Conservation (phyloP, 2,113 vertebrate genomes). For the Leucopsar rothschildi region DNA sequence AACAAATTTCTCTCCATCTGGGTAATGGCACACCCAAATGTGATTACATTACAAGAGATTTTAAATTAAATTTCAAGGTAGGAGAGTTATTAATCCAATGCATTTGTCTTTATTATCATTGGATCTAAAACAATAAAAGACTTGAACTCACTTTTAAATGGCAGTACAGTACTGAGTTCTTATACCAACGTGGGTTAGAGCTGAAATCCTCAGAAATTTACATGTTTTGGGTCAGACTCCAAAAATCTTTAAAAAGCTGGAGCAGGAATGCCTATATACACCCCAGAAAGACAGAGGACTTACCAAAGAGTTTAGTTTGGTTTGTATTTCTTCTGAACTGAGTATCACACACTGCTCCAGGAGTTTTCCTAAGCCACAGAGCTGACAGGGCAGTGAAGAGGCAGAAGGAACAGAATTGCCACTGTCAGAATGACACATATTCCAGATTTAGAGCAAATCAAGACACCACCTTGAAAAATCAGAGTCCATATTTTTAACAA, state of each 20-base stretch:
- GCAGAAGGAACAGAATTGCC: neutral
- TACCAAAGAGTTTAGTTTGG: neutral
- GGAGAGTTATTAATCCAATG: slow-evolving; percentile 55
- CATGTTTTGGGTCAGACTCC: neutral
- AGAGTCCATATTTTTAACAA: neutral
- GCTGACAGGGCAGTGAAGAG: neutral
- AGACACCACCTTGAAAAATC: neutral
- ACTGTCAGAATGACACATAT: neutral
- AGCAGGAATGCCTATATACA: neutral
- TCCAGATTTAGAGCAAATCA: neutral
- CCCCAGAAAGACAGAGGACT: neutral
- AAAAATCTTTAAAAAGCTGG: neutral
- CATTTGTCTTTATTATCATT: slow-evolving; percentile 56
- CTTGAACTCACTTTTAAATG: neutral
- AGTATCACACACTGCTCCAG: neutral
- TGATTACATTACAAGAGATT: slow-evolving; percentile 64
- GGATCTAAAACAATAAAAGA: slow-evolving; percentile 49
- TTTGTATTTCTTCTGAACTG: neutral
- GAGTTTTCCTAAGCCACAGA: neutral
- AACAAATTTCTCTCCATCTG: slow-evolving; percentile 68
- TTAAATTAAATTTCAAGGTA: slow-evolving; percentile 68
- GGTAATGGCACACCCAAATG: slow-evolving; percentile 63
- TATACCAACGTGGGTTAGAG: neutral
- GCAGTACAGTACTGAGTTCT: neutral
- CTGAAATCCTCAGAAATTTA: neutral